Percentiles rank a stretch among this genome's conserved stretches.
phyloP scores from a whole-genome alignment of 2,113 vertebrate species.

The Ardeotis arabs region DNA sequence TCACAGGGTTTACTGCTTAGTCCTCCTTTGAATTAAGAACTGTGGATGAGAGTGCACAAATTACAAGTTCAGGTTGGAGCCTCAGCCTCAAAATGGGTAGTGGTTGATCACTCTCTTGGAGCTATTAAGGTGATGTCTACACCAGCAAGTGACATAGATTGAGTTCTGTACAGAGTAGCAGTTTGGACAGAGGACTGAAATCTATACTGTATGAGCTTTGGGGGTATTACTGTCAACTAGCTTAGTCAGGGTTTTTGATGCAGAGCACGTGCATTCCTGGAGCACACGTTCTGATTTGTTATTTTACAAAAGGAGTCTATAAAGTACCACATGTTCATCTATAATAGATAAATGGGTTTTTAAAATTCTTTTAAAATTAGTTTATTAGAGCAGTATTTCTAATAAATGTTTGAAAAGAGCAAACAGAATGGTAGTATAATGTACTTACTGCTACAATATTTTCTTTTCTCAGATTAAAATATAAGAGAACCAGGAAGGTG shows the following conservation, averaged over 20 bases:
- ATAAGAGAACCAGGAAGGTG: background rate
- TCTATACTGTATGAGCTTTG: background rate
- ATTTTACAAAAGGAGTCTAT: background rate
- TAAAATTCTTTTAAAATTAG: background rate
- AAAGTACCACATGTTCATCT: background rate
- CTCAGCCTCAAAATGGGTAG: background rate
- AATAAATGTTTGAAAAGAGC: background rate
- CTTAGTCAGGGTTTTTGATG: background rate
- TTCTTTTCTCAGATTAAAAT: background rate
- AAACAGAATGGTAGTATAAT: background rate
- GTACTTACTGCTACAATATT: background rate
- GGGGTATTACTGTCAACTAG: background rate
- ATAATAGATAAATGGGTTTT: rapidly evolving
- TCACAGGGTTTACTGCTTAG: background rate
- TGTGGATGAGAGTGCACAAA: background rate
- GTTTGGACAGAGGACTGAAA: background rate
- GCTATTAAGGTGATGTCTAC: background rate
- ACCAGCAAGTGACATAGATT: background rate
- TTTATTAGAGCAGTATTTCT: background rate
- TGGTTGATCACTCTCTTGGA: background rate
- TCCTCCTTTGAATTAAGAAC: background rate
- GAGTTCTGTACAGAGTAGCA: background rate
- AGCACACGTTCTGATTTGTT: rapidly evolving
- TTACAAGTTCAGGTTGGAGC: background rate
- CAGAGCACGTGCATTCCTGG: background rate